A percentile compares a stretch with the other conserved stretches of the same genome.
Evolutionary conservation across 2,888 invertebrate genomes (phyloP).

Genomic region (Sepioteuthis lessoniana): DNA sequence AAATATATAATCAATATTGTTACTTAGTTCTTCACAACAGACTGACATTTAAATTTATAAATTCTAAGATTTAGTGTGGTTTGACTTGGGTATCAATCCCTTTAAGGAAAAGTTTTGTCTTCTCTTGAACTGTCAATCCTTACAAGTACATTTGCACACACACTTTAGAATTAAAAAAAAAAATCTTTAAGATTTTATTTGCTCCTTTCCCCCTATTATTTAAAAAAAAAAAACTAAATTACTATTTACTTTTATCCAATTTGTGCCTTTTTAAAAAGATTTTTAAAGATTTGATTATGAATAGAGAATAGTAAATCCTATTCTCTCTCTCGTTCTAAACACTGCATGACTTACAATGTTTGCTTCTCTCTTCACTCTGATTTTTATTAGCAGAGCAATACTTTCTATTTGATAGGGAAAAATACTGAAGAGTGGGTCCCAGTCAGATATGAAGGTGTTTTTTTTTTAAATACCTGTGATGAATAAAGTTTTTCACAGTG

Average conservation of each 20-base stretch:
- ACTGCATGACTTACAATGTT: not conserved
- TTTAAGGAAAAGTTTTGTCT: not conserved
- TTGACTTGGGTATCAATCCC: not conserved
- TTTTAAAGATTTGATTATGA: not conserved
- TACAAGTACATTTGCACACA: not conserved
- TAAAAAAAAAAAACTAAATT: no score
- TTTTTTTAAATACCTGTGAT: not conserved
- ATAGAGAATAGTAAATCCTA: not conserved
- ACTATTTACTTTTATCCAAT: not conserved
- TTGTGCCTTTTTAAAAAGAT: not conserved
- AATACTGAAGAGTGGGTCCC: not conserved
- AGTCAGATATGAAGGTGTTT: not conserved
- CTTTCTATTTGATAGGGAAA: not conserved
- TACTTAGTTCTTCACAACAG: no score
- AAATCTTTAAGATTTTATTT: not conserved
- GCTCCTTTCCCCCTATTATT: not conserved
- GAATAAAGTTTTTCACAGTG: not conserved
- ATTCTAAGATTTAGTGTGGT: no score
- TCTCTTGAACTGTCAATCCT: not conserved
- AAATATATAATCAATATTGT: no score
- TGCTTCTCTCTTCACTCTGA: not conserved
- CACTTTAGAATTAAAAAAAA: no score
- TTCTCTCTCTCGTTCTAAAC: not conserved
- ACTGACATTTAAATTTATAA: no score
- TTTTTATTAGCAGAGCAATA: not conserved